A percentile compares a stretch with the other conserved stretches of the same genome.
These are phyloP conservation scores for Gorsachius magnificus DNA, from an alignment of 2,797 vertebrate species.

Conservation along the genomic window DNA sequence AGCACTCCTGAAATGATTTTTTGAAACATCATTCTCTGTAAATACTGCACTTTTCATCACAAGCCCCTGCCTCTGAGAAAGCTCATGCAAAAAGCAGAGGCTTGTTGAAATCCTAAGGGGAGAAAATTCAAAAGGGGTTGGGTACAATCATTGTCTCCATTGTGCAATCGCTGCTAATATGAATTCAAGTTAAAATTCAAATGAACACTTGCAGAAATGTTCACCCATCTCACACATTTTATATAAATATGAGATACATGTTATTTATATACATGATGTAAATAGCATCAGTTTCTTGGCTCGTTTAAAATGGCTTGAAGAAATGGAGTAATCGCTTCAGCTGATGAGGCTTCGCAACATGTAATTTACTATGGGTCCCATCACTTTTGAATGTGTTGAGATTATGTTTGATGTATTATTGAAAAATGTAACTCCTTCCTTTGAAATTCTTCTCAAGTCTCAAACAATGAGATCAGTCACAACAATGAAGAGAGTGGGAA, in stretches of 20 bases:
- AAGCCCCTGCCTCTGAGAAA: neutral
- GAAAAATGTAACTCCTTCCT: constrained; percentile 40
- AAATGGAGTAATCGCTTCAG: constrained; percentile 58
- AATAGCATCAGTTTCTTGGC: constrained; percentile 60
- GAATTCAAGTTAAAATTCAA: constrained; percentile 61
- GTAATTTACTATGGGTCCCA: constrained; percentile 52
- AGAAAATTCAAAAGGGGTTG: constrained; percentile 27
- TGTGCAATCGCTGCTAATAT: constrained; percentile 43
- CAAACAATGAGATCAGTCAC: neutral
- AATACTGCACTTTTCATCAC: neutral
- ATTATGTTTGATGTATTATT: constrained; percentile 52
- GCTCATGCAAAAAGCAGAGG: neutral
- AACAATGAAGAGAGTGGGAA: neutral
- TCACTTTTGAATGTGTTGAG: constrained; percentile 43
- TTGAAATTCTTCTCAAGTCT: constrained; percentile 44
- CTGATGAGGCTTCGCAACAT: constrained; percentile 50
- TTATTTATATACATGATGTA: constrained; percentile 64
- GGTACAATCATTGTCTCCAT: constrained; percentile 43
- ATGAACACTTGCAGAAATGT: constrained; percentile 52
- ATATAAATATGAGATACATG: constrained; percentile 51
- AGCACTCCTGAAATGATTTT: neutral
- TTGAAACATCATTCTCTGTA: neutral
- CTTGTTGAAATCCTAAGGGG: neutral
- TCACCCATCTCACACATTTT: constrained; percentile 48
- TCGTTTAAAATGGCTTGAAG: constrained; percentile 46